These are phyloP conservation scores for Scolopax rusticola DNA, from an alignment of 2,797 vertebrate genomes.

Conservation along the genomic window DNA sequence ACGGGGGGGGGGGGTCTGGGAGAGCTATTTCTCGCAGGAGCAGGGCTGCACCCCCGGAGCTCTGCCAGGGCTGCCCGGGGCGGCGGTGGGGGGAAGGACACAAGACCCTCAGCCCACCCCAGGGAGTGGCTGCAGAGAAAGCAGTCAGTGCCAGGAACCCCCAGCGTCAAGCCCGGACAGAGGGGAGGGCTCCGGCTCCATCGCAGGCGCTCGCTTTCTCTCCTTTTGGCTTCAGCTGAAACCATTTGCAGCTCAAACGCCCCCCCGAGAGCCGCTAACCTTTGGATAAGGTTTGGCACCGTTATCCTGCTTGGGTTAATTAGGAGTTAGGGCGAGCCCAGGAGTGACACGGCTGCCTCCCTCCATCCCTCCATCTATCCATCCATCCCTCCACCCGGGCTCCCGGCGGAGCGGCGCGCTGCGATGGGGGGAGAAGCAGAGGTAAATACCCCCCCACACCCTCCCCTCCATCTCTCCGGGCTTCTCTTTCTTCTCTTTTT, in stretches of 20 bases:
- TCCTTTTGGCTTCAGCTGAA: not conserved
- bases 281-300: conserved; percentile 36
- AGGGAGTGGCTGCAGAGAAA: not conserved
- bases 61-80: not conserved
- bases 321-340: not conserved
- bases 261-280: conserved; percentile 44
- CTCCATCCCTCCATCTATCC: accelerated
- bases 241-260: conserved; percentile 5
- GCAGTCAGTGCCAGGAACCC: not conserved
- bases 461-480: not conserved
- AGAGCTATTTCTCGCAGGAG: not conserved
- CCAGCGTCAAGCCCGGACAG: not conserved
- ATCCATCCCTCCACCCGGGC: not conserved
- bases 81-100: too few species aligned
- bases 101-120: not conserved
- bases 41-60: not conserved
- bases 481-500: not conserved
- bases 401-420: not conserved
- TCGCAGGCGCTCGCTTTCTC: not conserved
- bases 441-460: not conserved
- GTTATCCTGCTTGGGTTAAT: conserved; percentile 13
- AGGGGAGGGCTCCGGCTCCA: not conserved
- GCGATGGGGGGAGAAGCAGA: not conserved
- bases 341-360: not conserved
- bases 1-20: not conserved